Evolutionary conservation across 2,888 invertebrate genomes (phyloP), one percentile per base, ranked within the genome.

Genomic region (Amaurobius ferox): DNA sequence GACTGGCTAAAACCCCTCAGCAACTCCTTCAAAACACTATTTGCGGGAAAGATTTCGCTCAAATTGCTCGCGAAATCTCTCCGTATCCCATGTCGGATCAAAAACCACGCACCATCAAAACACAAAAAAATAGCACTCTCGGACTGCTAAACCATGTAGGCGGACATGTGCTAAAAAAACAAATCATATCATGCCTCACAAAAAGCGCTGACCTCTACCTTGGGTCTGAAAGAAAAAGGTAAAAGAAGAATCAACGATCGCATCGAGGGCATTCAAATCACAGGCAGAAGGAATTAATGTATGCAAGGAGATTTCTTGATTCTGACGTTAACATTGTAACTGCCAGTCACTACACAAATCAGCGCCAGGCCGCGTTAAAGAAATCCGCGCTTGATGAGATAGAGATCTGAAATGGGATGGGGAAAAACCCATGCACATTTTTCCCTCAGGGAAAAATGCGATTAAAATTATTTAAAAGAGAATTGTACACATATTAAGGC

Each of bases 341-440:
- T 48, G 71, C 62, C 72, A 79, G 71, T 72, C 71, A 32, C 71
- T 44, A 72, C 78, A 78, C 78, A 70, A 78, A 78, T 78, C 78
- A 78, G 48, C 64, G 79, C 64, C 79, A 79, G 68, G n/a, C 44
- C 62, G 35, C 32, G 29, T 28, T 35, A n/a, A 28, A 19, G 30
- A 72, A 72, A 55, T 71, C 23, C 55, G 19, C 44, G 23, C 61
- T 70, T 70, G 55, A 61, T 40, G 70, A 13, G 78, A 78, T 78
- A 78, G 28, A 61, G 61, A 78, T 70, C 70, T 19, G 5, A 7
- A 9, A 35, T 5, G 35, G 35, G n/a, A 9, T 35, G 35, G 9
- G 9, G 35, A 9, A 9, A 35, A 35, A 35, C 35, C 9, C 35
- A n/a, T n/a, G 35, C 35, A 35, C 9, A 35, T 9, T 35, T 35